Base-by-base conservation (phyloP, 53 echinoderm and acorn worm species). In the Actinopyga echinites region DNA sequence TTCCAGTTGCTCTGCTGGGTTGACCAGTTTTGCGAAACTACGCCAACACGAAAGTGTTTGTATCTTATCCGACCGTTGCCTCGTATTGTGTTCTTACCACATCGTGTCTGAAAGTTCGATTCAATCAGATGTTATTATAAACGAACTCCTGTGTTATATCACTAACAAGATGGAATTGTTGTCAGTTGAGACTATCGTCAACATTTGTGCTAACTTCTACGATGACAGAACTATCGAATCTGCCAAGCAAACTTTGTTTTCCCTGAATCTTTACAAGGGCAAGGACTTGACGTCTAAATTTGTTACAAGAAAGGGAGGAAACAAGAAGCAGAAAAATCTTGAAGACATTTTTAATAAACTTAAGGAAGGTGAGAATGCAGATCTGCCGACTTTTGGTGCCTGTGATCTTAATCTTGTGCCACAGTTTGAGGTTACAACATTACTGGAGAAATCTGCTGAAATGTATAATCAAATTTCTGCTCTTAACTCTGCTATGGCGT, bases 361-460 rank as follows among this genome's bases (percentile, higher is more conserved):
- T 9, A 64, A 64, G 64, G 64, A 26, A 64, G 28, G 64, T 64
- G 64, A 64, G 8, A 64, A 64, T 26, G 64, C 2, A 8, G 64
- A 64, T 64, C 64, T 64, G 35, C 30, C 64, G 29, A 64, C 64
- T 64, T 64, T 64, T 64, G 64, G 8, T 24, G 64, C 29, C 29
- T 28, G 23, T 64, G 64, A 64, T 26, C 64, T 64, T 3, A 64
- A 64, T 64, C 28, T 64, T n/a, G 64, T 64, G 64, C 64, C 64
- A 64, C 64, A 64, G 64, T 64, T 64, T 25, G 64, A 64, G 64
- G 64, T 26, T 64, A 64, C 64, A 64, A 64, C 64, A 64, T 24
- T 64, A 26, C 28, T 64, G 8, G 28, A 64, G 64, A 64, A 64
- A 64, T 3, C 64, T 64, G 64, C 28, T 8, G 64, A 64, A 26